Conservation (phyloP, 2,113 vertebrate species). For the Urocolius indicus region DNA sequence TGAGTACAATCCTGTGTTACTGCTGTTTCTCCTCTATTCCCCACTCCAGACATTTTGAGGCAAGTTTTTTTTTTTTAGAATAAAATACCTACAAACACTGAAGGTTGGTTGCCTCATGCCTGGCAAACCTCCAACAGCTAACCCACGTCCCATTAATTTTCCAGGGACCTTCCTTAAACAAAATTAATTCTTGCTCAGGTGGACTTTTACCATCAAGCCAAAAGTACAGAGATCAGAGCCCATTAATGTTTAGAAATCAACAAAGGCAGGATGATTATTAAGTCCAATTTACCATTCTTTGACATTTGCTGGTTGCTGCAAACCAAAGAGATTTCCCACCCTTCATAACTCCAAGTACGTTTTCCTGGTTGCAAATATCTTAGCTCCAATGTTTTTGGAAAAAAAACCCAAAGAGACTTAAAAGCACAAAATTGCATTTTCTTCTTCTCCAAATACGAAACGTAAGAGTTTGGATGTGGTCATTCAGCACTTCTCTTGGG, state of each 20-base stretch:
- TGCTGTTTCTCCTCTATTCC: not conserved
- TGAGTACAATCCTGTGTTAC: not conserved
- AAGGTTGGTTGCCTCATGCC: not conserved
- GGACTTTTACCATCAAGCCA: not conserved
- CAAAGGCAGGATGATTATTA: not conserved
- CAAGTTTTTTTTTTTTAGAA: not conserved
- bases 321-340: not conserved
- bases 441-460: not conserved
- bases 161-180: not conserved
- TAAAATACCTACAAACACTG: not conserved
- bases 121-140: constrained; percentile 5
- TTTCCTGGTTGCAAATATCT: not conserved
- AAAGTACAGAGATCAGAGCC: not conserved
- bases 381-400: not conserved
- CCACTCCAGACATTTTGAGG: not conserved
- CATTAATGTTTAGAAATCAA: constrained; percentile 23
- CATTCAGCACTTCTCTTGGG: not conserved
- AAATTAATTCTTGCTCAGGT: not conserved
- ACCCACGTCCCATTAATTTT: not conserved
- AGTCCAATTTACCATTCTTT: not conserved
- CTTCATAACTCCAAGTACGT: not conserved
- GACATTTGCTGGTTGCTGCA: not conserved
- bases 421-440: not conserved
- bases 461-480: not conserved
- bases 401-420: no score